Evolutionary conservation across 2,797 vertebrate genomes (phyloP), one percentile per base, ranked within the genome.

Genomic region (Epinephelus awoara): DNA sequence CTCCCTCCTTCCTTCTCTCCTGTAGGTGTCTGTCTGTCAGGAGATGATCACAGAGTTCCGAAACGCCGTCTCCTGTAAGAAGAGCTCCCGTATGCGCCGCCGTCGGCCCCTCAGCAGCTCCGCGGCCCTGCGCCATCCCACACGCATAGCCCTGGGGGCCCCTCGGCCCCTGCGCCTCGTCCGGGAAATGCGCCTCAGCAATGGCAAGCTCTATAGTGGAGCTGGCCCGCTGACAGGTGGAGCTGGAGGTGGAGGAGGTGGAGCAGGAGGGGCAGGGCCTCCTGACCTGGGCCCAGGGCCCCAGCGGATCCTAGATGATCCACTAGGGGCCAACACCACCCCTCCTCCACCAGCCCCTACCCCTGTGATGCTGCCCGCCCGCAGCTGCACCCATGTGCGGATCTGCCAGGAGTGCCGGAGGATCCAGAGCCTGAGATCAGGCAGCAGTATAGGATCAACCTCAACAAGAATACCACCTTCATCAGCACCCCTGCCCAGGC

Each of bases 391-490:
- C 75, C 97, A 98, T 25, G 96, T 98, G 84, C 95, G 97, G 74
- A 97, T 98, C 87, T 98, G 97, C 91, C 97, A 98, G 88, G 97
- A 98, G 93, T 98, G 97, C 90, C 93, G 97, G 71, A 94, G 97
- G 85, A 97, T 97, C 94, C 97, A 98, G 95, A 96, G 94, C 85
- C 94, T 98, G 90, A 94, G 90, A 85, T 91, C 93, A 27, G 91
- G 89, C 79, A 72, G 80, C 74, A 87, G 83, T 82, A 66, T 90
- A 72, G 93, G 91, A 62, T 82, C 93, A 6, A 71, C 74, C 69
- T 85, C 89, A 29, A 91, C 94, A 1, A 89, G 93, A 80, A 93
- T 93, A 89, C 94, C 94, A 18, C 93, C 94, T 27, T 93, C 91
- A 17, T 93, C 94, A 9, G 92, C 93, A 13, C 93, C 94, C 55